phyloP scores from a whole-genome alignment of 2,113 vertebrate genomes.

The Galeopterus variegatus region DNA sequence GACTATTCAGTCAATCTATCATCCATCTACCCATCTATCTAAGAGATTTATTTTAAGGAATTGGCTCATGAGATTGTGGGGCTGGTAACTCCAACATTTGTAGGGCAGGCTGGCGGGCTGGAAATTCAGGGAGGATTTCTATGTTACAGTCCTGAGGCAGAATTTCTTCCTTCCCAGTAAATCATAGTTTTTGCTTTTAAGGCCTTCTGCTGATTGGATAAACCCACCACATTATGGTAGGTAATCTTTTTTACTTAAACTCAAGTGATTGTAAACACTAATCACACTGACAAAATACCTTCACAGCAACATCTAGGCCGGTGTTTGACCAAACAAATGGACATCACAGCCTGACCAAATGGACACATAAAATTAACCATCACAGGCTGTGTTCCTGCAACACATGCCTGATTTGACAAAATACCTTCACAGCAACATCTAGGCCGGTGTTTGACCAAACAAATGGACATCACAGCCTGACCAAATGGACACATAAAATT shows the following conservation, averaged over 20 bases:
- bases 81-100: background rate
- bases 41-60: background rate
- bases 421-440: background rate
- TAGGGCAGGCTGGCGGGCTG: background rate
- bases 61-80: background rate
- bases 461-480: background rate
- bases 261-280: background rate
- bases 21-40: background rate
- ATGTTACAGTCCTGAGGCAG: background rate
- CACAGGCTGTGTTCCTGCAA: too few species aligned
- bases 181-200: background rate
- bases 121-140: background rate
- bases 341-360: background rate
- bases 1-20: too few species aligned
- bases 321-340: background rate
- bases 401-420: background rate
- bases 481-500: too few species aligned
- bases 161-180: background rate
- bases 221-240: background rate
- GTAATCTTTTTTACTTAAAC: background rate
- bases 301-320: background rate
- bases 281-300: background rate
- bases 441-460: background rate
- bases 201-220: too few species aligned
- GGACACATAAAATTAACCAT: too few species aligned